These are phyloP conservation scores for Pempheris klunzingeri DNA, from an alignment of 2,797 vertebrate genomes.

Conservation along the genomic window DNA sequence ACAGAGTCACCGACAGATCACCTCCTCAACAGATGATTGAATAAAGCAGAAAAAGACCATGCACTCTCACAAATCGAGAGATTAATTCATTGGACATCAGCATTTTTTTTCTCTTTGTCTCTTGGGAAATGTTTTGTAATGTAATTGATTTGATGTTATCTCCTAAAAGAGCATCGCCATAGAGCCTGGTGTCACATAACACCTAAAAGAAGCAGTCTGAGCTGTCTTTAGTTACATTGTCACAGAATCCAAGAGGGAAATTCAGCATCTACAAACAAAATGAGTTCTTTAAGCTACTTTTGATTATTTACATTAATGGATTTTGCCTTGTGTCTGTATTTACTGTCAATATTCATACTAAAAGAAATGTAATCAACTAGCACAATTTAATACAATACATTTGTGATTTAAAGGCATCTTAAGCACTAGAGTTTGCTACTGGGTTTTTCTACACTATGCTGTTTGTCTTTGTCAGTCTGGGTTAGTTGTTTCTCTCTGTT, in stretches of 20 bases:
- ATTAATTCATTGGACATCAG: neutral
- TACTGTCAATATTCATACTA: neutral
- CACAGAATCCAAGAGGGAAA: too few species aligned
- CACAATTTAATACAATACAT: neutral
- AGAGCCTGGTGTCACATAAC: too few species aligned
- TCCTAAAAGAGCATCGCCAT: too few species aligned
- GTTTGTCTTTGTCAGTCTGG: too few species aligned
- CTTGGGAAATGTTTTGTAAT: neutral
- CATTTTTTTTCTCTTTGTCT: neutral
- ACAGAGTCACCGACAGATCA: neutral
- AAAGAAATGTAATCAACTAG: neutral
- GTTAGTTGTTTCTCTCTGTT: too few species aligned
- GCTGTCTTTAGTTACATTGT: too few species aligned
- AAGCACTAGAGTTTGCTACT: too few species aligned
- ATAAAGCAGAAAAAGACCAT: neutral
- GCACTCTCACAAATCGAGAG: neutral
- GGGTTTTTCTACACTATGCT: too few species aligned
- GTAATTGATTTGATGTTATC: too few species aligned
- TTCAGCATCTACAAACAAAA: too few species aligned
- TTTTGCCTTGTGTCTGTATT: neutral
- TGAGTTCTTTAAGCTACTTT: too few species aligned
- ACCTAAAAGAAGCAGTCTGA: too few species aligned
- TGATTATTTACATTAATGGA: neutral
- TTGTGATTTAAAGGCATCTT: neutral
- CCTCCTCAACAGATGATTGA: neutral